Evolutionary conservation across 2,113 vertebrate species (phyloP), one percentile per base, ranked within the genome.

Genomic region (Gnathonemus longibarbis): DNA sequence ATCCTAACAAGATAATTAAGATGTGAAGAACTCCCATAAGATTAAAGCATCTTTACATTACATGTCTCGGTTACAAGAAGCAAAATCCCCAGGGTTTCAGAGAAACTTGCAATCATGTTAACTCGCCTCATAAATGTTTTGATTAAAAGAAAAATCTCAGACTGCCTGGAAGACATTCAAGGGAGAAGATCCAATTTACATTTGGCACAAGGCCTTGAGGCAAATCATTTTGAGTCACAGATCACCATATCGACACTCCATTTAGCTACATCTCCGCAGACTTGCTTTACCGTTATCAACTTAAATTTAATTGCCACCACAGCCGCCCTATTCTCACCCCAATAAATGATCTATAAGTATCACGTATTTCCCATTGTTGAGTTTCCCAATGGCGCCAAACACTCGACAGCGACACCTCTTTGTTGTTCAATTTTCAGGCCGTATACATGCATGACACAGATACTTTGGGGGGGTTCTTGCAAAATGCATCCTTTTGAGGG

Each of bases 51-150:
- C 84, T 70, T 74, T 56, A 89, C 49, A 91, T 66, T 91, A 90
- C 70, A 91, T 53, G 80, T 91, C 91, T 93, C 92, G 90, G 87
- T 92, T 91, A 91, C 88, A 92, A 91, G 91, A 52, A 53, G 58
- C 84, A 74, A 77, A 90, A 90, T 92, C 93, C 87, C 90, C 52
- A 56, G 91, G 92, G 91, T 84, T 90, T 90, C 24, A 27, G 87
- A 70, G 89, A 91, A 92, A 91, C 91, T 74, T 90, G 90, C 90
- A 85, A 90, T 91, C 87, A 91, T 91, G 92, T 93, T 88, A 89
- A 80, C 90, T 91, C 87, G 91, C 94, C 89, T 93, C 92, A 92
- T 93, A 93, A 93, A 91, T 93, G 93, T 92, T 91, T 92, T 92
- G 92, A 92, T 94, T 92, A 91, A 94, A 95, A 94, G 91, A 92